Evolutionary conservation across 2,113 vertebrate species (phyloP).

Genomic region (Mirounga angustirostris): DNA sequence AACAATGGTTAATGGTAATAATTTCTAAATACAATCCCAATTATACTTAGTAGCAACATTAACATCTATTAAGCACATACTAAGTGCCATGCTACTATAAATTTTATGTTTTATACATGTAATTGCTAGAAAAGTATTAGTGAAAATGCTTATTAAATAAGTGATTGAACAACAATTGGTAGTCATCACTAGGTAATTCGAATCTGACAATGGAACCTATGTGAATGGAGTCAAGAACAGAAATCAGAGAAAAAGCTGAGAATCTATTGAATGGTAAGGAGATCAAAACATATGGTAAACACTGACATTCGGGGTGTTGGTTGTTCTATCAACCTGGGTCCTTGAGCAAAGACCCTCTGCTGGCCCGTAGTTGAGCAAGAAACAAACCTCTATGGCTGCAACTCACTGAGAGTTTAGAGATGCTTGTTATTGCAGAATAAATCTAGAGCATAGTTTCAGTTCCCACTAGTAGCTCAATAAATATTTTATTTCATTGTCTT

Average conservation of each 20-base stretch:
- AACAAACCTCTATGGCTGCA: not conserved
- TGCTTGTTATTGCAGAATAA: not conserved
- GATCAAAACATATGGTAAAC: not conserved
- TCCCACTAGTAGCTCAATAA: not conserved
- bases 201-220: not conserved
- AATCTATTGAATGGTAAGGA: not conserved
- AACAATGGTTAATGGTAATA: not conserved
- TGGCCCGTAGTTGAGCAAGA: not conserved
- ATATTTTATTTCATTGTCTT: conserved; percentile 28
- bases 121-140: conserved; percentile 8
- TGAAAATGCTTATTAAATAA: not conserved
- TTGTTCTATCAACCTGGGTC: not conserved
- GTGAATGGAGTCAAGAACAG: not conserved
- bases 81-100: not conserved
- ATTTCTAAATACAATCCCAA: not conserved
- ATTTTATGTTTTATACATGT: not conserved
- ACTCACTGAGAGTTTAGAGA: not conserved
- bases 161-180: not conserved
- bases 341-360: not conserved
- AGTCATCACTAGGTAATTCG: not conserved
- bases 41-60: not conserved
- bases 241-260: not conserved
- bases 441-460: not conserved
- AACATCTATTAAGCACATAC: not conserved
- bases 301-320: not conserved